These are phyloP conservation scores for Amia ocellicauda DNA, from an alignment of 2,113 vertebrate species.

Conservation along the genomic window DNA sequence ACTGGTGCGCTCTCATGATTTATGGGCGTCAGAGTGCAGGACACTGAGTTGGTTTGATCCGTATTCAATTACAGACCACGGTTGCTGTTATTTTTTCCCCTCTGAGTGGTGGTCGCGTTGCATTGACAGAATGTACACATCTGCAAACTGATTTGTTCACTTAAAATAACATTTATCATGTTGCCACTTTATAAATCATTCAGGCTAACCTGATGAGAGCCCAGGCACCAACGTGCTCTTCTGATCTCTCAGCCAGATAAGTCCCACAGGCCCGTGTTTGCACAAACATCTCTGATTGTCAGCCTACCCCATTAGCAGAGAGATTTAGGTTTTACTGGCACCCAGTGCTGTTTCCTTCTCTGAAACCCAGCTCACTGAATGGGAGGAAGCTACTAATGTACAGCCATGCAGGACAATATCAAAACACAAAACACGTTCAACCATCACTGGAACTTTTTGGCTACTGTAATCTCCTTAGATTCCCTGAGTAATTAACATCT, in stretches of 20 bases:
- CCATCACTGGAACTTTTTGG: conserved; percentile 39
- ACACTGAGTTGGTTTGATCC: conserved; percentile 47
- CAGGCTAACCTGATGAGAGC: conserved; percentile 66
- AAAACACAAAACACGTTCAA: too few species aligned
- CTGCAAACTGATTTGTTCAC: conserved; percentile 53
- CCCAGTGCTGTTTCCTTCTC: not conserved
- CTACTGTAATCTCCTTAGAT: conserved; percentile 41
- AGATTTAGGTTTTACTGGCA: not conserved
- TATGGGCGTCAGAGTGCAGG: conserved; percentile 51
- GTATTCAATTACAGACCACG: conserved; percentile 43
- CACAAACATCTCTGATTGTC: conserved; percentile 10
- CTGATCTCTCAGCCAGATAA: conserved; percentile 50
- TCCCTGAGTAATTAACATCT: conserved; percentile 40
- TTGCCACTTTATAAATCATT: conserved; percentile 70
- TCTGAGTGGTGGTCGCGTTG: conserved; percentile 45
- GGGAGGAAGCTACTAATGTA: conserved; percentile 25
- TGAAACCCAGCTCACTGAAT: conserved; percentile 28
- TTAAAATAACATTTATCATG: conserved; percentile 66
- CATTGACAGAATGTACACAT: conserved; percentile 58
- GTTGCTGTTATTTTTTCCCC: conserved; percentile 46
- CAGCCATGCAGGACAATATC: too few species aligned
- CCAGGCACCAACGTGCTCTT: conserved; percentile 50
- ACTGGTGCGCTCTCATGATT: conserved; percentile 55
- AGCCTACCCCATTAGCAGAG: not conserved
- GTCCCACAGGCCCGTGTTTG: conserved; percentile 46